phyloP scores from a whole-genome alignment of 2,888 invertebrate species.

The Cephus spinipes region DNA sequence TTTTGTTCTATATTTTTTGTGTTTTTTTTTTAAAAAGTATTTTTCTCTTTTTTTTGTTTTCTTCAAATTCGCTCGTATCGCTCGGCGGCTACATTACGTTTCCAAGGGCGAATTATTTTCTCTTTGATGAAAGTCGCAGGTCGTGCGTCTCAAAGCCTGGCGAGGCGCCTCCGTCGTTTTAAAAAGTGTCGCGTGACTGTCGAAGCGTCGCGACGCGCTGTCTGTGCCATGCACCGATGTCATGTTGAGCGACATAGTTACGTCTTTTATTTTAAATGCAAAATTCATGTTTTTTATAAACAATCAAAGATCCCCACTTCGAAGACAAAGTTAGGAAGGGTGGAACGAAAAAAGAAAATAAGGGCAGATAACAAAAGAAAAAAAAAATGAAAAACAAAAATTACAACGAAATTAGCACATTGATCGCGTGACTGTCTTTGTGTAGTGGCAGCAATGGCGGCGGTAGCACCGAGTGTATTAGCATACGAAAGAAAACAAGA shows the following conservation, averaged over 20 bases:
- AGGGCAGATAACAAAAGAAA: background rate
- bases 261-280: background rate
- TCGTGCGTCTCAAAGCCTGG: background rate
- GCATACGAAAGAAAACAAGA: background rate
- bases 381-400: background rate
- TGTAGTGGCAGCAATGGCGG: background rate
- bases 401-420: background rate
- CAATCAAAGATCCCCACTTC: background rate
- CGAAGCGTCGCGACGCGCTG: background rate
- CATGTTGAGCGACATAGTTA: background rate
- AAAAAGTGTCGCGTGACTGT: background rate
- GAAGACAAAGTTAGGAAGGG: background rate
- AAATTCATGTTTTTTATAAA: background rate
- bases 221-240: background rate
- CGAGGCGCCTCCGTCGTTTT: background rate
- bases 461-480: background rate
- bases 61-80: background rate
- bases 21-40: slow-evolving; percentile 5
- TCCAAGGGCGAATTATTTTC: background rate
- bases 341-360: too few relatives aligned
- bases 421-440: background rate
- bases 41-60: background rate
- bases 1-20: slow-evolving; percentile 8
- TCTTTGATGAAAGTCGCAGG: background rate
- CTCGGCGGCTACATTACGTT: background rate